A percentile compares a stretch with the other conserved stretches of the same genome.
Evolutionary conservation across 2,113 vertebrate species (phyloP).

Genomic region (Mesitornis unicolor): DNA sequence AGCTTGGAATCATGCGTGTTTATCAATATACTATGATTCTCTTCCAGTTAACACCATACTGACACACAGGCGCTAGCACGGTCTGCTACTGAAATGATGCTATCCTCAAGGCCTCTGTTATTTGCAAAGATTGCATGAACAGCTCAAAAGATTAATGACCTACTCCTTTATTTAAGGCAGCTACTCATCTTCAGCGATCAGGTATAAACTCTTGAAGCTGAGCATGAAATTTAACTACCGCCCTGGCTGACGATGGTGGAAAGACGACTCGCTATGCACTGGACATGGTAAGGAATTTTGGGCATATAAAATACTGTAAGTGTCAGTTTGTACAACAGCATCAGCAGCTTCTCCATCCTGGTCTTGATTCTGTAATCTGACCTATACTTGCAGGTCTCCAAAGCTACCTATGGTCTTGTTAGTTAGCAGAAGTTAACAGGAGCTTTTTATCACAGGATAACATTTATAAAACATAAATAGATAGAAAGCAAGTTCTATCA

Average conservation of each 20-base stretch:
- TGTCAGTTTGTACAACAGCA: not conserved
- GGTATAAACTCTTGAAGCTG: not conserved
- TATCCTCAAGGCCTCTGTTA: not conserved
- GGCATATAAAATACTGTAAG: not conserved
- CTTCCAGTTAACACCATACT: not conserved
- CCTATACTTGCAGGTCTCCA: not conserved
- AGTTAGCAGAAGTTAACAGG: not conserved
- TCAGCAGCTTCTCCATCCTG: not conserved
- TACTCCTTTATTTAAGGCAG: conserved; percentile 1
- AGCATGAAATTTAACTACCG: not conserved
- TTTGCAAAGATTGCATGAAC: not conserved
- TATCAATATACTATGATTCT: not conserved
- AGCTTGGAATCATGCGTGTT: not conserved
- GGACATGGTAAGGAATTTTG: not conserved
- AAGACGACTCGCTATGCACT: not conserved
- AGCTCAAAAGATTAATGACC: not conserved
- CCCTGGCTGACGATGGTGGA: not conserved
- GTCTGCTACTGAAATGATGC: not conserved
- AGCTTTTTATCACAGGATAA: not conserved
- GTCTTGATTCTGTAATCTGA: not conserved
- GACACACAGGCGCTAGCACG: not conserved
- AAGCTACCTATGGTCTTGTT: not conserved
- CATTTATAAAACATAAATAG: not conserved
- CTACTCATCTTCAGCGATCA: not conserved
- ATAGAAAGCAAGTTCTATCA: not conserved